Evolutionary conservation across 2,113 vertebrate genomes (phyloP).

Genomic region (Cochlearius cochlearius): DNA sequence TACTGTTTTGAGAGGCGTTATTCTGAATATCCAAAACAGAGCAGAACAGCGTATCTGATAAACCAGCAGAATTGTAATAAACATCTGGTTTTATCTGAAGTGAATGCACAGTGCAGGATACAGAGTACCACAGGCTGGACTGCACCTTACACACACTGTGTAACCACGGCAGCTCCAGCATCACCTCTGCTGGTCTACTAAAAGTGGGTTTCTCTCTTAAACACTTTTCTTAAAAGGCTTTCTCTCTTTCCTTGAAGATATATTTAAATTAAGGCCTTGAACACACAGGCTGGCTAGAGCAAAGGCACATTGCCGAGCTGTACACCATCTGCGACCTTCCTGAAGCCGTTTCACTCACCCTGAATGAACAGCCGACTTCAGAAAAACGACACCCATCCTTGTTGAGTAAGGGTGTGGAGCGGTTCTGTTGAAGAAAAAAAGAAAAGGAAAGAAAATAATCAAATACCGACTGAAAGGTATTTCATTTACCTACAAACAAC

Average conservation of each 20-base stretch:
- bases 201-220: background rate
- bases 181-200: background rate
- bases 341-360: constrained; percentile 55
- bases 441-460: background rate
- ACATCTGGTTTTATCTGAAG: background rate
- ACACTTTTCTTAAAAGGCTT: no score
- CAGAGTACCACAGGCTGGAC: background rate
- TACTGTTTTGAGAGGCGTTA: background rate
- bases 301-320: background rate
- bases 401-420: background rate
- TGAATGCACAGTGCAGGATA: background rate
- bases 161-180: background rate
- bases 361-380: constrained; percentile 78
- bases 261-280: background rate
- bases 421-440: constrained; percentile 48
- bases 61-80: background rate
- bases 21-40: background rate
- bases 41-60: background rate
- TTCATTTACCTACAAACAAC: background rate
- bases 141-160: background rate
- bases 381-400: constrained; percentile 74
- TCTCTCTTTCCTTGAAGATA: background rate
- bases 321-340: background rate
- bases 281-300: background rate
- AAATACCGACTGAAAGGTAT: background rate